Base-by-base conservation (phyloP, 2,113 vertebrate genomes). In the Apodemus sylvaticus region DNA sequence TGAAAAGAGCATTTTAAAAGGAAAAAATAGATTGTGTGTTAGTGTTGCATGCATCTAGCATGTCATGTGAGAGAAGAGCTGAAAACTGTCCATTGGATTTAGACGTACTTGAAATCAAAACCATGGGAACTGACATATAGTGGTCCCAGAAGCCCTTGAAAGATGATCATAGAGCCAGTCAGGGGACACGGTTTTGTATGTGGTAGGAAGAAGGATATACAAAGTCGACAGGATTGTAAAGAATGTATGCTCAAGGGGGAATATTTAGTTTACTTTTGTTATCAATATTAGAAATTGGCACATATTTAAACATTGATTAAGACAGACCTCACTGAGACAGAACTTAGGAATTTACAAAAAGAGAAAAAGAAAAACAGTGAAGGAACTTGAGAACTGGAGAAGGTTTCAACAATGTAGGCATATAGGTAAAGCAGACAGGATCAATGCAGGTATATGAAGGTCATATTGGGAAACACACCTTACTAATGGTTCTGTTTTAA, bases 391-490 rank as follows among this genome's bases (percentile, higher is more conserved):
- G 55, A 24, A 16, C 60, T 24, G 34, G 51, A 77, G 39, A 68
- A 10, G n/a, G 60, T 5, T 45, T 7, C 1, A 39, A 82, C 17
- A 13, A 9, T 20, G 19, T 3, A n/a, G 3, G 45, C 26, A 7
- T 20, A 1, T 7, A 86, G 8, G 20, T 34, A 29, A 51, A 22
- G 29, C 26, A 3, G n/a, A 26, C 2, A 26, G 17, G 16, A 24
- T 24, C 7, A 26, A 1, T 12, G 20, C 14, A 39, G 20, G 22
- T 3, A 8, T 3, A 39, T 4, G 36, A 55, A 68, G 1, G 29
- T 53, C 45, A 4, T 20, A 3, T 10, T 9, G 19, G 24, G 36
- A 8, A 10, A 0, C 1, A 76, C 13, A 19, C 12, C 8, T 11
- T 1, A 9, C 3, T 62, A 85, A 20, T 34, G 3, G 3, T 9